Conservation (phyloP, 2,113 vertebrate species). For the Australoheros scitulus region DNA sequence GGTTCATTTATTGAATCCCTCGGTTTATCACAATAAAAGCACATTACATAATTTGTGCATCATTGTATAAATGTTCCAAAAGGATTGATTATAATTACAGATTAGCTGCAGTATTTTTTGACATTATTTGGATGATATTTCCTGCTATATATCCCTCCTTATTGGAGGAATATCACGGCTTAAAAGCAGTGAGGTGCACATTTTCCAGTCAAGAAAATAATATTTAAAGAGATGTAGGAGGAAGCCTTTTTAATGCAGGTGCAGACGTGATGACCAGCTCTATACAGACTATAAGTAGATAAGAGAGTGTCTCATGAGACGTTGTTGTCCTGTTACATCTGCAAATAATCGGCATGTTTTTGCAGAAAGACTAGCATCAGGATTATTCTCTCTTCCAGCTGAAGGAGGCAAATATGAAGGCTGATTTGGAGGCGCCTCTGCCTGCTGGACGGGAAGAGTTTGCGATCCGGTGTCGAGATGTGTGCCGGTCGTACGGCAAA, state of each 20-base stretch:
- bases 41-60: background rate
- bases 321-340: background rate
- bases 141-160: background rate
- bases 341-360: fast-evolving
- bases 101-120: background rate
- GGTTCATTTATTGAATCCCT: background rate
- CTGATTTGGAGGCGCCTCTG: slow-evolving; percentile 66
- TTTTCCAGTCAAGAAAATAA: background rate
- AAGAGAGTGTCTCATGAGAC: background rate
- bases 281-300: background rate
- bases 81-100: background rate
- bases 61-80: fast-evolving
- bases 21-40: background rate
- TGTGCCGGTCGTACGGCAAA: slow-evolving; percentile 81
- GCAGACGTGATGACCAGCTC: background rate
- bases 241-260: background rate
- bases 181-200: background rate
- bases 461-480: slow-evolving; percentile 75
- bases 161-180: background rate
- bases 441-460: slow-evolving; percentile 24
- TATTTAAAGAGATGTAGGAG: background rate
- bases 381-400: slow-evolving; percentile 1
- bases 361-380: background rate
- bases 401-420: slow-evolving; percentile 62
- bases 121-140: background rate